These are phyloP conservation scores for Scaptomyza graminum DNA, from an alignment of 1,140 invertebrate genomes.

Conservation along the genomic window DNA sequence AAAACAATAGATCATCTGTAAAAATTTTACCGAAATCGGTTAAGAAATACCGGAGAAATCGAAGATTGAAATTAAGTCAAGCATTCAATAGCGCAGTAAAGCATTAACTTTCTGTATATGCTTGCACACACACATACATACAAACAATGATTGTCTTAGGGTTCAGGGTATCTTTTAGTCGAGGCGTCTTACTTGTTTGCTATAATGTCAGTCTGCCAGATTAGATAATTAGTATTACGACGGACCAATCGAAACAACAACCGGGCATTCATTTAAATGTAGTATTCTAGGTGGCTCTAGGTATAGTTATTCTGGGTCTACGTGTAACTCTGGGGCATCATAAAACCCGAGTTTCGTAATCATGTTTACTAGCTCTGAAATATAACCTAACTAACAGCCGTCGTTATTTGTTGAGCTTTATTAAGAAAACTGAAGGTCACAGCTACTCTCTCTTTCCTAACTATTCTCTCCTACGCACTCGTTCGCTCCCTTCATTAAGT, in stretches of 20 bases:
- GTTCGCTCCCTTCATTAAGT: background rate
- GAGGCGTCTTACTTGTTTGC: background rate
- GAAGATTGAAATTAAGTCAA: too few relatives aligned
- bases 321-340: constrained; percentile 10
- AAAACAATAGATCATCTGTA: too few relatives aligned
- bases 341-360: too few relatives aligned
- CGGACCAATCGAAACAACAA: constrained; percentile 25
- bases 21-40: too few relatives aligned
- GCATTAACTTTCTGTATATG: too few relatives aligned
- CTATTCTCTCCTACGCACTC: background rate
- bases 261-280: background rate
- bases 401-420: constrained; percentile 14
- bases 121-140: too few relatives aligned
- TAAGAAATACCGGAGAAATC: too few relatives aligned
- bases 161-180: too few relatives aligned
- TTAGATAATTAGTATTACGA: constrained; percentile 35
- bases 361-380: background rate
- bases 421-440: constrained; percentile 1
- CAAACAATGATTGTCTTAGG: too few relatives aligned
- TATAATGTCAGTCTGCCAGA: constrained; percentile 34
- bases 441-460: background rate
- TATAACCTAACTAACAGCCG: constrained; percentile 9
- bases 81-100: too few relatives aligned
- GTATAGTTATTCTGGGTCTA: constrained; percentile 10
- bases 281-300: background rate